A percentile compares a stretch with the other conserved stretches of the same genome.
phyloP scores from a whole-genome alignment of 1,140 invertebrate species.

The Caerostris darwini region DNA sequence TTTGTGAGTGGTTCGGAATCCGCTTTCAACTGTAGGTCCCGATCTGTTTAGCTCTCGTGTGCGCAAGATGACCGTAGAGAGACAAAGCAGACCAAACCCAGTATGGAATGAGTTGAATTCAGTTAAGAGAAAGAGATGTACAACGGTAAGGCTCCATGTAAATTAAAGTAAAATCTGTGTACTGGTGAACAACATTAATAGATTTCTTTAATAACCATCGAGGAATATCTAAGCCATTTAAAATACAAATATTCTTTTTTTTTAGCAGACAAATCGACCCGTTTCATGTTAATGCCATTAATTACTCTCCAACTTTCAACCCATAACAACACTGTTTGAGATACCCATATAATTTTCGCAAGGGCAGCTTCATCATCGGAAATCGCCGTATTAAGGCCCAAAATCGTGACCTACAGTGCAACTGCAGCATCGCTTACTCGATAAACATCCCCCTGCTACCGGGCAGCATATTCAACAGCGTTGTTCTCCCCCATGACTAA shows the following conservation, averaged over 20 bases:
- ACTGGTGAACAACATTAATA: no score
- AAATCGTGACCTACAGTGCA: constrained; percentile 58
- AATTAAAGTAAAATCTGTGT: no score
- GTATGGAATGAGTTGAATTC: no score
- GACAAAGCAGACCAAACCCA: no score
- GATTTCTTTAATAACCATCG: no score
- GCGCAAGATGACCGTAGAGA: no score
- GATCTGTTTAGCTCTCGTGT: no score
- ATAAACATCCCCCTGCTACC: constrained; percentile 40
- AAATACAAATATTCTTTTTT: neutral
- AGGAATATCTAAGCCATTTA: no score
- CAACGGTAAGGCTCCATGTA: no score
- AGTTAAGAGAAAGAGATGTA: no score
- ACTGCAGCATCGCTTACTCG: constrained; percentile 37
- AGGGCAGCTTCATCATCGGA: constrained; percentile 16
- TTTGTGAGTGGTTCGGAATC: no score
- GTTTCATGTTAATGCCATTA: neutral
- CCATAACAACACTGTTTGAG: neutral
- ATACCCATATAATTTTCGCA: neutral
- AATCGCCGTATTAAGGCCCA: neutral
- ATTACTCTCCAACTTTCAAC: neutral
- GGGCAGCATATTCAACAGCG: constrained; percentile 36
- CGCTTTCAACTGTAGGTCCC: no score
- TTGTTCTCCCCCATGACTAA: neutral
- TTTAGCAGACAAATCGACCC: neutral